Evolutionary conservation across 2,888 invertebrate species (phyloP).

Genomic region (Caenorhabditis sp.): DNA sequence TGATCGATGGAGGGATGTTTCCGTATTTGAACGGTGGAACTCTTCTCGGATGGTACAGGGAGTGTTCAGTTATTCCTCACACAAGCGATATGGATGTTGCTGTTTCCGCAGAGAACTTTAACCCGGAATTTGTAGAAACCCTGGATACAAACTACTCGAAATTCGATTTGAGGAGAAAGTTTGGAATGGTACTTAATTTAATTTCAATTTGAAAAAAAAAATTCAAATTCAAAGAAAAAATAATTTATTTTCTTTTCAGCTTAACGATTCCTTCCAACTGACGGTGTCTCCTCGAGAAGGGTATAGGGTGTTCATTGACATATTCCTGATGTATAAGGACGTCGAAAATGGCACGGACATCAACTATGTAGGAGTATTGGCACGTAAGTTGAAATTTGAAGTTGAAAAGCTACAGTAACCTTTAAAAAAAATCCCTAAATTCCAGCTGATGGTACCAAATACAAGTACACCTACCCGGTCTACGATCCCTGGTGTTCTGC

Average conservation of each 20-base stretch:
- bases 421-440: background rate
- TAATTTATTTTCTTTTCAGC: conserved; percentile 1
- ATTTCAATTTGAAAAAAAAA: too few species aligned
- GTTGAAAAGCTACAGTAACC: background rate
- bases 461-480: conserved; percentile 54
- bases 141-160: conserved; percentile 10
- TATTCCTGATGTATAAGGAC: conserved; percentile 48
- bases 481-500: conserved; percentile 67
- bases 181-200: conserved; percentile 39
- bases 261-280: conserved; percentile 35
- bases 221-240: too few species aligned
- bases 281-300: conserved; percentile 14
- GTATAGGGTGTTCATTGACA: conserved; percentile 15
- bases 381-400: conserved; percentile 1
- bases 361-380: conserved; percentile 20
- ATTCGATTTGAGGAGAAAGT: conserved; percentile 37
- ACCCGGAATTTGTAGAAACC: conserved; percentile 35
- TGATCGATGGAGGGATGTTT: conserved; percentile 13
- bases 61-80: conserved; percentile 64
- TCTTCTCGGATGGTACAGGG: conserved; percentile 54
- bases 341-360: background rate
- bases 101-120: conserved; percentile 41
- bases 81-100: conserved; percentile 61
- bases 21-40: conserved; percentile 37
- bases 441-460: conserved; percentile 41